phyloP scores from a whole-genome alignment of 2,113 vertebrate species.

The Pandion haliaetus region DNA sequence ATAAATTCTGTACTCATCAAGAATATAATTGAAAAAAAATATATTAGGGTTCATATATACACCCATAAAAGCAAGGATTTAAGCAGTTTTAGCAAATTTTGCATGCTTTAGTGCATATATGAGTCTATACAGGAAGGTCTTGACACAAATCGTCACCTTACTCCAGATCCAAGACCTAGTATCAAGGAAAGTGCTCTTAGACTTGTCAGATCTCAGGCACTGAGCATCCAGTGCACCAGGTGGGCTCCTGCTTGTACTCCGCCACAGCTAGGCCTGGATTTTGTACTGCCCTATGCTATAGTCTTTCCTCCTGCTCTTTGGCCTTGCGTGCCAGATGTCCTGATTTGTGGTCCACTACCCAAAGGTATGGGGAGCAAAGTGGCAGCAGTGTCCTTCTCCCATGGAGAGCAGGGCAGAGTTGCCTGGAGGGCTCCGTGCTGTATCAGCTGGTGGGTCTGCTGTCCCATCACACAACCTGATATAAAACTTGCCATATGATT shows the following conservation, averaged over 20 bases:
- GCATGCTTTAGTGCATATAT: not conserved
- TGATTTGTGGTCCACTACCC: not conserved
- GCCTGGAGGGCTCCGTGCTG: not conserved
- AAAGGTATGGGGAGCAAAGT: not conserved
- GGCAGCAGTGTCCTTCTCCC: not conserved
- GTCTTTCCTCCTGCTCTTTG: not conserved
- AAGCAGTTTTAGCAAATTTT: not conserved
- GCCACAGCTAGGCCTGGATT: not conserved
- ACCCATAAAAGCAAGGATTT: not conserved
- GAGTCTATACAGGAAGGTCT: not conserved
- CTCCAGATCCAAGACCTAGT: not conserved
- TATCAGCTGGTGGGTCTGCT: accelerated
- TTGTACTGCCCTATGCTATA: not conserved
- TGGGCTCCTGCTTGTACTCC: not conserved
- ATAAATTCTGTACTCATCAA: not conserved
- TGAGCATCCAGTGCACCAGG: not conserved
- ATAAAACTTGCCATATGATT: not conserved
- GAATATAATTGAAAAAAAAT: not conserved
- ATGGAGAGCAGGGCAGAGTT: not conserved
- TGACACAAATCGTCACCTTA: not conserved
- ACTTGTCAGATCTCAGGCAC: not conserved
- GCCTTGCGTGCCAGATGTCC: not conserved
- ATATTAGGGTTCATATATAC: not conserved
- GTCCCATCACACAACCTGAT: not conserved
- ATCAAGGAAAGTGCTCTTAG: not conserved